A percentile compares a stretch with the other conserved stretches of the same genome.
Evolutionary conservation across 2,113 vertebrate genomes (phyloP).

Genomic region (Neotoma lepida): DNA sequence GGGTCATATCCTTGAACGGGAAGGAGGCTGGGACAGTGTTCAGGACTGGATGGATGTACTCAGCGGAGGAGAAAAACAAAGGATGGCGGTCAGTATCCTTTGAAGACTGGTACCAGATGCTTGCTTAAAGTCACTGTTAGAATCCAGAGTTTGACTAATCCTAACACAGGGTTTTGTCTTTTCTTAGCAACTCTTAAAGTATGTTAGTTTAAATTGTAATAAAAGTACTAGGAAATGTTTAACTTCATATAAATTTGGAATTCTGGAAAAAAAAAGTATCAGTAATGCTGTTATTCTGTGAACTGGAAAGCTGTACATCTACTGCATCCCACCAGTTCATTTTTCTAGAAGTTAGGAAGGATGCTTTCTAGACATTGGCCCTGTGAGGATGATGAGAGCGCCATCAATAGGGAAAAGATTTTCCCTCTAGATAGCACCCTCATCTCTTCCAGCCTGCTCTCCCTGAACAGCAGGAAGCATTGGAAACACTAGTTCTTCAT

Average conservation of each 20-base stretch:
- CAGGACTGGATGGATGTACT: slow-evolving; percentile 99
- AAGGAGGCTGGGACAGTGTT: slow-evolving; percentile 94
- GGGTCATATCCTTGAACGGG: slow-evolving; percentile 94
- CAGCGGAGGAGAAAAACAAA: slow-evolving; percentile 98
- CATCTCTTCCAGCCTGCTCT: background rate
- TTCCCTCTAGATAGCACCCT: background rate
- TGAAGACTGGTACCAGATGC: background rate
- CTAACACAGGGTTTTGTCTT: slow-evolving; percentile 19
- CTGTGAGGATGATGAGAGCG: background rate
- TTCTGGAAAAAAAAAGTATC: slow-evolving; percentile 40
- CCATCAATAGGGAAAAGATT: no score
- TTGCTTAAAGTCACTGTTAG: background rate
- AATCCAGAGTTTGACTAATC: background rate
- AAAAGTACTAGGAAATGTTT: background rate
- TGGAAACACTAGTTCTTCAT: background rate
- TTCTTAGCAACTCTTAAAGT: background rate
- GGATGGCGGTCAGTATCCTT: slow-evolving; percentile 93
- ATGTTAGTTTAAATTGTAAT: slow-evolving; percentile 45
- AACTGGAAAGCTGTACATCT: slow-evolving; percentile 13
- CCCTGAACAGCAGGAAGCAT: background rate
- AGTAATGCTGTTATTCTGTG: background rate
- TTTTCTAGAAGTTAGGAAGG: background rate
- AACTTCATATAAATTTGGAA: slow-evolving; percentile 36
- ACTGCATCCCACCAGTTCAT: background rate
- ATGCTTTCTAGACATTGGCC: background rate